phyloP scores from a whole-genome alignment of 2,113 vertebrate species.

The Gallinago media region DNA sequence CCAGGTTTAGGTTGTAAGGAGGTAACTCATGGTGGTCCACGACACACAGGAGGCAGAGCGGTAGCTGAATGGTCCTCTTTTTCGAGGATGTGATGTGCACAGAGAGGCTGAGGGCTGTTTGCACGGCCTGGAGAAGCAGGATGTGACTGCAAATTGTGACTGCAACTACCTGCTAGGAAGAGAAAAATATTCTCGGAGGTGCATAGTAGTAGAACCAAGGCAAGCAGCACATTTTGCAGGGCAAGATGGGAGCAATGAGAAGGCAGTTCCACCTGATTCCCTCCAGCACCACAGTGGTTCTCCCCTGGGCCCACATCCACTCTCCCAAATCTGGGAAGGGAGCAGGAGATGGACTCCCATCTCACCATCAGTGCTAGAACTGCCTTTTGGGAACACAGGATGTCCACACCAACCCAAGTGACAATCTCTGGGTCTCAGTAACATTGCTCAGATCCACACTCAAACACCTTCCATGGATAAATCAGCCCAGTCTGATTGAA shows the following conservation, averaged over 20 bases:
- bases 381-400: not conserved
- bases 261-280: not conserved
- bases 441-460: not conserved
- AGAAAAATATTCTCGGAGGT: not conserved
- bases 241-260: not conserved
- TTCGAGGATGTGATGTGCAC: fast-evolving
- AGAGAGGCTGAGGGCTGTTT: not conserved
- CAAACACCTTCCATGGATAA: not conserved
- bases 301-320: not conserved
- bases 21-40: not conserved
- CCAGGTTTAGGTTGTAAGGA: not conserved
- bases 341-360: not conserved
- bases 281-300: not conserved
- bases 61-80: not conserved
- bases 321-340: not conserved
- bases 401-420: not conserved
- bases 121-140: not conserved
- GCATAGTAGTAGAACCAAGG: not conserved
- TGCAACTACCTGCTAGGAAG: not conserved
- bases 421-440: not conserved
- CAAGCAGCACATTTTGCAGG: not conserved
- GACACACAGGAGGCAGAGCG: not conserved
- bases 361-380: not conserved
- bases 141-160: not conserved
- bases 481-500: not conserved